Percentiles rank a stretch among this genome's conserved stretches.
These are phyloP conservation scores for Pediacus dermestoides DNA, from an alignment of 2,888 invertebrate species.

Conservation along the genomic window DNA sequence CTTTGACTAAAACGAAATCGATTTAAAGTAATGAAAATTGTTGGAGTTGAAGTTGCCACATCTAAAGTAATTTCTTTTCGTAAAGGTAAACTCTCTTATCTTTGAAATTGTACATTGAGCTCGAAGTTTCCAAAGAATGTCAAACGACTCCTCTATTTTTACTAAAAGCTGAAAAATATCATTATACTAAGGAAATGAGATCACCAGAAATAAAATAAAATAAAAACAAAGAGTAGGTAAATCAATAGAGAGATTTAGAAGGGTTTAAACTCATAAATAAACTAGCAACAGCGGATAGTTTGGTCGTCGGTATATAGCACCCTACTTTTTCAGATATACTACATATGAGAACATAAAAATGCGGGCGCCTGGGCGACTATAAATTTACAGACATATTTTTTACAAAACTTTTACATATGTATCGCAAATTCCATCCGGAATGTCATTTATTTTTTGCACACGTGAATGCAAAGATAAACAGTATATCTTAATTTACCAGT, in stretches of 20 bases:
- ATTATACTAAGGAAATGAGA: conserved; percentile 16
- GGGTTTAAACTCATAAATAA: conserved; percentile 34
- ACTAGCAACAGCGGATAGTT: conserved; percentile 29
- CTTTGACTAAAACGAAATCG: too few relatives aligned
- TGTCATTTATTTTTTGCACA: too few relatives aligned
- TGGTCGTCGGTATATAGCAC: conserved; percentile 22
- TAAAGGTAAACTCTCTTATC: too few relatives aligned
- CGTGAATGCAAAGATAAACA: too few relatives aligned
- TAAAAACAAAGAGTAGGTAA: conserved; percentile 26
- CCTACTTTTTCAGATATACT: conserved; percentile 38
- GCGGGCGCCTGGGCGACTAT: conserved; percentile 36
- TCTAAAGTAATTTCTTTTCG: too few relatives aligned
- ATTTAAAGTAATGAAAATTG: too few relatives aligned
- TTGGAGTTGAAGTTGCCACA: too few relatives aligned
- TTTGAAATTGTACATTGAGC: too few relatives aligned
- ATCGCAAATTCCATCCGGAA: conserved; percentile 28
- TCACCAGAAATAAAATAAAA: too few relatives aligned
- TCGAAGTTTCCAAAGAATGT: neutral
- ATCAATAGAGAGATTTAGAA: conserved; percentile 27
- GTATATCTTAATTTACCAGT: too few relatives aligned
- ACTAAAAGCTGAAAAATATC: conserved; percentile 5
- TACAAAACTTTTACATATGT: conserved; percentile 36
- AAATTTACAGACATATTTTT: conserved; percentile 40
- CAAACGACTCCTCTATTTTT: neutral
- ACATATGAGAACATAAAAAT: conserved; percentile 42